Evolutionary conservation across 2,113 vertebrate genomes (phyloP), one percentile per base, ranked within the genome.

Genomic region (Hipposideros armiger): DNA sequence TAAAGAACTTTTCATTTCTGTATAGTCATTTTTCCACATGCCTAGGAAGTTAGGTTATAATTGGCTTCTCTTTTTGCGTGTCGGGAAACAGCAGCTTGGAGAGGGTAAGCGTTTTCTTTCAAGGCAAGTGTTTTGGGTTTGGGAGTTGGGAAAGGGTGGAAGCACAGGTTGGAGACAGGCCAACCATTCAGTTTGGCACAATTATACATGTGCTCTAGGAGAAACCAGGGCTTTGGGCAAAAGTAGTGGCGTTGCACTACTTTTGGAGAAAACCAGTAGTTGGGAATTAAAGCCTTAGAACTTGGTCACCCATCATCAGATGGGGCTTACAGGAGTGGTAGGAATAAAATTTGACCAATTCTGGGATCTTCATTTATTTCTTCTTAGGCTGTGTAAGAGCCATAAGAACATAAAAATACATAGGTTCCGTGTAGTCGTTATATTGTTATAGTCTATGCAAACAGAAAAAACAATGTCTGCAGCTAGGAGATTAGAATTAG

Each of bases 401-500:
- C 50, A 30, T 58, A 40, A 69, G 82, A 30, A 69, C 67, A 50
- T 15, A 36, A 86, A 69, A 36, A 92, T 24, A 16, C 24, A 4
- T 70, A 47, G 54, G 28, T 20, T 13, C 32, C 26, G 9, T 3
- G 2, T 64, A 36, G 36, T 94, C 58, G 36, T 77, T 54, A 4
- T 9, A 28, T 67, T 67, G 42, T 66, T 83, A 30, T 40, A 42
- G 90, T 78, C n/a, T 69, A 58, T 91, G 36, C 8, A 32, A 52
- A 66, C 4, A 50, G 52, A 42, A 40, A n/a, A 52, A 54, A 54
- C 22, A 22, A 11, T 73, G 64, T 87, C 56, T 73, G 32, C 26
- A n/a, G 32, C n/a, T 36, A 30, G 70, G 66, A 90, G 81, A 64
- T 90, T 87, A 87, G 86, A 81, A 54, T 90, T 88, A 26, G 70